Conservation (phyloP, 1,140 invertebrate species). For the Brachionus rotundiformis region DNA sequence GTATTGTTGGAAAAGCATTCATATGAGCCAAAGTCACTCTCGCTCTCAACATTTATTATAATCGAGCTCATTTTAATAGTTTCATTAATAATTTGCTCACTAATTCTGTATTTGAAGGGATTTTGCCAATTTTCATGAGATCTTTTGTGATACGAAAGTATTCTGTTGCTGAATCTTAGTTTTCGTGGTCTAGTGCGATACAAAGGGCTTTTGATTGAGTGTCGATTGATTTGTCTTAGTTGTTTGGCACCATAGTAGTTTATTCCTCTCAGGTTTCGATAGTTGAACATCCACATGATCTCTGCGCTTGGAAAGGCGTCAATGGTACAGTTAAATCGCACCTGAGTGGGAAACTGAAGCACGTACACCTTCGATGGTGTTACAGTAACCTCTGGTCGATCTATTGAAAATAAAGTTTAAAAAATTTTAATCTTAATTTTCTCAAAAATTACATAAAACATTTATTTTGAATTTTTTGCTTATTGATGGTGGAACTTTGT, state of each 20-base stretch:
- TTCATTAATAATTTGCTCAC: background rate
- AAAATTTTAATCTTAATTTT: background rate
- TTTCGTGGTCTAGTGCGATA: background rate
- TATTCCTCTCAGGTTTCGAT: background rate
- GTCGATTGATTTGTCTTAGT: conserved; percentile 32
- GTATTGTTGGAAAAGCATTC: conserved; percentile 47
- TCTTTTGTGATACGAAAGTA: background rate
- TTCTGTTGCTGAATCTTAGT: background rate
- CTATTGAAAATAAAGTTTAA: background rate
- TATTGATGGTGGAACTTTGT: conserved; percentile 31
- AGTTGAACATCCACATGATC: conserved; percentile 41
- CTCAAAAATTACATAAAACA: conserved; percentile 32
- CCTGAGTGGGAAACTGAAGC: background rate
- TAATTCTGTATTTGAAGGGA: conserved; percentile 13
- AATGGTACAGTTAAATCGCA: conserved; percentile 32
- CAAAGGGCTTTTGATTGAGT: background rate
- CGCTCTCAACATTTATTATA: conserved; percentile 33
- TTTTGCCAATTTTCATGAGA: background rate
- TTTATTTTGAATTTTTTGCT: conserved; percentile 52
- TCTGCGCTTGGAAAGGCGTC: conserved; percentile 11
- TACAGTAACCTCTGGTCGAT: conserved; percentile 37
- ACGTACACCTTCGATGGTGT: conserved; percentile 33
- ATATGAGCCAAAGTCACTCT: conserved; percentile 43
- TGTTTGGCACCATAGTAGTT: conserved; percentile 36
- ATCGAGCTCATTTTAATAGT: conserved; percentile 36